A percentile compares a stretch with the other conserved stretches of the same genome.
phyloP scores from a whole-genome alignment of 2,797 vertebrate genomes.

The Acanthopagrus latus region DNA sequence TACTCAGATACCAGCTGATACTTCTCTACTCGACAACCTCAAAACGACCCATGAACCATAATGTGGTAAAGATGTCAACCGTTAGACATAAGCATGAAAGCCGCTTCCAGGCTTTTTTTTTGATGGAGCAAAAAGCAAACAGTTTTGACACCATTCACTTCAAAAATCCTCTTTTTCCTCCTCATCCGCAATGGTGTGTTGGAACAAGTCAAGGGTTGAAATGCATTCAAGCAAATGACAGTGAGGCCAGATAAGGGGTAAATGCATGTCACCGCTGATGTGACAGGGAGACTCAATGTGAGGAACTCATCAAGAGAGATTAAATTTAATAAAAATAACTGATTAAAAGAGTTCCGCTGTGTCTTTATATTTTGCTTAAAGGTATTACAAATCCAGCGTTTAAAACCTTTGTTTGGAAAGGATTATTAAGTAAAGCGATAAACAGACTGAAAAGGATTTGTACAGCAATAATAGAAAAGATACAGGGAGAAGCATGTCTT shows the following conservation, averaged over 20 bases:
- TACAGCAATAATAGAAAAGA: not conserved
- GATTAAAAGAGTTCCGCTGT: not conserved
- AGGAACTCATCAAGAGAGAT: conserved; percentile 16
- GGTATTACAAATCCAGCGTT: not conserved
- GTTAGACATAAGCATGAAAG: conserved; percentile 39
- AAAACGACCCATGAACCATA: conserved; percentile 57
- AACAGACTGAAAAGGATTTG: not conserved
- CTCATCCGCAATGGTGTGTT: conserved; percentile 53
- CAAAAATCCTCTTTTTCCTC: conserved; percentile 45
- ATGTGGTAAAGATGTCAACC: conserved; percentile 67
- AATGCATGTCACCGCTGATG: conserved; percentile 37
- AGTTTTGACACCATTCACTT: conserved; percentile 63
- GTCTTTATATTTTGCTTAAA: not conserved
- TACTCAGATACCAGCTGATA: conserved; percentile 46
- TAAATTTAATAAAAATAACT: not conserved
- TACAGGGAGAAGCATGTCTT: not conserved
- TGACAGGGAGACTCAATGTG: conserved; percentile 25
- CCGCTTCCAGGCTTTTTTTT: conserved; percentile 56
- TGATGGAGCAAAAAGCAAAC: conserved; percentile 67
- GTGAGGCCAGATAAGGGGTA: conserved; percentile 25
- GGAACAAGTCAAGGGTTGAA: conserved; percentile 55
- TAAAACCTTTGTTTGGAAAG: not conserved
- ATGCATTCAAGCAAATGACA: conserved; percentile 66
- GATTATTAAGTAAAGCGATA: not conserved
- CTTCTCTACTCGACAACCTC: conserved; percentile 49